Percentiles rank a stretch among this genome's conserved stretches.
Evolutionary conservation across 2,888 invertebrate species (phyloP).

Genomic region (Teleiodes luculella): DNA sequence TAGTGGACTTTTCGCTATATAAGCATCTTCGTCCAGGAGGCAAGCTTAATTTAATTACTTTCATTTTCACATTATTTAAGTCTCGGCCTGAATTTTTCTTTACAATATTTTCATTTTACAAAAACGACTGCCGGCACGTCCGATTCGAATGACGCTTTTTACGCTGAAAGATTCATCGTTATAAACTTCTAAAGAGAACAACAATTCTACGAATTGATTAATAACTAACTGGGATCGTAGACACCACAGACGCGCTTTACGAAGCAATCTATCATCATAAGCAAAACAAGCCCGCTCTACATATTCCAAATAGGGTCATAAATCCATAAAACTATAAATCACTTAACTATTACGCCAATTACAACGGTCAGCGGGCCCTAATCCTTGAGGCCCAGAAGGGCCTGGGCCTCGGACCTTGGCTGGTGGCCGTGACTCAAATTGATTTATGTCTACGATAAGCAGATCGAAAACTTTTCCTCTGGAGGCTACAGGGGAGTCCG

Average conservation of each 20-base stretch:
- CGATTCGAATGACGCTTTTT: no score
- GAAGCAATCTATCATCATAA: neutral
- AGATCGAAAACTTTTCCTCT: slow-evolving; percentile 56
- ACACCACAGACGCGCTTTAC: neutral
- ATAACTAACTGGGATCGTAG: no score
- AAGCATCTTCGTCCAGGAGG: no score
- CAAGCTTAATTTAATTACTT: no score
- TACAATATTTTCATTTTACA: no score
- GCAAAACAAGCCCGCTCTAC: neutral
- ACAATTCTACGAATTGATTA: no score
- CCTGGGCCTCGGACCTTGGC: slow-evolving; percentile 53
- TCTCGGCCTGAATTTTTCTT: no score
- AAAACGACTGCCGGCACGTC: no score
- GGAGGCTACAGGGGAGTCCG: slow-evolving; percentile 29
- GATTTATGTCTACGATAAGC: slow-evolving; percentile 70
- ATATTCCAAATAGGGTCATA: slow-evolving; percentile 9
- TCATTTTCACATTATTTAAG: no score
- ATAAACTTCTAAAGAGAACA: no score
- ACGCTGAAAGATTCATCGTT: no score
- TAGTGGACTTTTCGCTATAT: no score
- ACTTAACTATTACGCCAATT: slow-evolving; percentile 72
- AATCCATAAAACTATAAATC: slow-evolving; percentile 54
- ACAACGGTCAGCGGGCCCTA: slow-evolving; percentile 64
- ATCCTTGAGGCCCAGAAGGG: slow-evolving; percentile 46
- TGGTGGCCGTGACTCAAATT: slow-evolving; percentile 63